Percentiles rank a stretch among this genome's conserved stretches.
Evolutionary conservation across 1,140 invertebrate genomes (phyloP).

Genomic region (Diorhabda carinulata): DNA sequence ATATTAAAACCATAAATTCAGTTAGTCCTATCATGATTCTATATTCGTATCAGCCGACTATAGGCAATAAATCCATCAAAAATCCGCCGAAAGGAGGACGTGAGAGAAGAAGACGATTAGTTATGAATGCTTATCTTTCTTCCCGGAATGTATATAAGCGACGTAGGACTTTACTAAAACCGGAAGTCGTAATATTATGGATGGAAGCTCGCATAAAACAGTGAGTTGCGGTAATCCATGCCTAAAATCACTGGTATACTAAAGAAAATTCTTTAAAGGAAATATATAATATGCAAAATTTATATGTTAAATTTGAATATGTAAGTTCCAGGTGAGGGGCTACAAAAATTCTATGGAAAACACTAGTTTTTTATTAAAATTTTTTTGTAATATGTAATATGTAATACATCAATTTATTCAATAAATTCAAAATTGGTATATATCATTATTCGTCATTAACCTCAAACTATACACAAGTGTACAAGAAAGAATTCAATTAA

Average conservation of each 20-base stretch:
- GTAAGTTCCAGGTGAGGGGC: too few species aligned
- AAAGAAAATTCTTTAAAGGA: not conserved
- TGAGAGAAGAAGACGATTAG: constrained; percentile 2
- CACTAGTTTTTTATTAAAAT: too few species aligned
- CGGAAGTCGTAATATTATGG: not conserved
- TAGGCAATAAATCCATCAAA: constrained; percentile 1
- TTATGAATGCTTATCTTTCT: constrained; percentile 2
- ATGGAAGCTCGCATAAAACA: constrained; percentile 2
- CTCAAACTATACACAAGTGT: too few species aligned
- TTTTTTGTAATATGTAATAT: too few species aligned
- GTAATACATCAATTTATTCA: too few species aligned
- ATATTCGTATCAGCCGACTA: constrained; percentile 1
- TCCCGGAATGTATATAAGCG: not conserved
- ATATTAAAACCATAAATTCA: constrained; percentile 3
- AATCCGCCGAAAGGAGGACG: not conserved
- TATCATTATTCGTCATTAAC: too few species aligned
- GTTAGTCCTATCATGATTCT: not conserved
- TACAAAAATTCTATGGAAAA: too few species aligned
- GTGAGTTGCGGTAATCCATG: not conserved
- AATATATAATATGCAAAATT: too few species aligned
- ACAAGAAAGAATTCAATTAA: too few species aligned
- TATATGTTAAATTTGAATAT: too few species aligned
- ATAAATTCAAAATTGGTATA: too few species aligned
- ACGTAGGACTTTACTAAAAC: not conserved
- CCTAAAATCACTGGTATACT: not conserved